A percentile compares a stretch with the other conserved stretches of the same genome.
Evolutionary conservation across 1,140 invertebrate species (phyloP).

Genomic region (Ctenoplectra terminalis): DNA sequence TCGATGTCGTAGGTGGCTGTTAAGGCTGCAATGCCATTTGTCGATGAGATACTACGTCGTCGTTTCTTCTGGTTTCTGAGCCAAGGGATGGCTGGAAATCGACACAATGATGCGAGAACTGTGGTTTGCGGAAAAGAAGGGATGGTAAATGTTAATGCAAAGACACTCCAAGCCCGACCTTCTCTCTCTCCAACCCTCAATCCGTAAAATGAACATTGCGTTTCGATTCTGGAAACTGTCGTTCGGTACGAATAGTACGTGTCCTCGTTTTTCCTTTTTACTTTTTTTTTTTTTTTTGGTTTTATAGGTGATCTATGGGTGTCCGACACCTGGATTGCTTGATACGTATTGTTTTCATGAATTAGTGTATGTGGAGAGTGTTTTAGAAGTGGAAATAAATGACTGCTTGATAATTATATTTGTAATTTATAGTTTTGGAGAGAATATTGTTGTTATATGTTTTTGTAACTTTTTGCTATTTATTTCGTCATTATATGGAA

Average conservation of each 20-base stretch:
- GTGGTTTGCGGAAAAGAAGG: slow-evolving; percentile 38
- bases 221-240: slow-evolving; percentile 1
- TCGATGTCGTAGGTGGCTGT: slow-evolving; percentile 41
- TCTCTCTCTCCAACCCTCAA: background rate
- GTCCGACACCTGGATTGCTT: too few relatives aligned
- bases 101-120: slow-evolving; percentile 26
- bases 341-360: background rate
- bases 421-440: background rate
- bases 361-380: background rate
- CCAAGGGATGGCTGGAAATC: background rate
- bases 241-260: background rate
- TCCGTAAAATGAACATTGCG: slow-evolving; percentile 2
- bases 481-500: too few relatives aligned
- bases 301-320: background rate
- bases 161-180: background rate
- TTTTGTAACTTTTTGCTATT: too few relatives aligned
- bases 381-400: too few relatives aligned
- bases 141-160: slow-evolving; percentile 50
- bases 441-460: background rate
- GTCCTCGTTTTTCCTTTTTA: background rate
- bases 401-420: background rate
- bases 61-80: slow-evolving; percentile 7
- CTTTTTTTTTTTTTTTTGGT: too few relatives aligned
- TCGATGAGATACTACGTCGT: background rate
- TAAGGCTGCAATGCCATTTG: slow-evolving; percentile 32